phyloP scores from a whole-genome alignment of 1,140 invertebrate species.

The Magallana gigas region DNA sequence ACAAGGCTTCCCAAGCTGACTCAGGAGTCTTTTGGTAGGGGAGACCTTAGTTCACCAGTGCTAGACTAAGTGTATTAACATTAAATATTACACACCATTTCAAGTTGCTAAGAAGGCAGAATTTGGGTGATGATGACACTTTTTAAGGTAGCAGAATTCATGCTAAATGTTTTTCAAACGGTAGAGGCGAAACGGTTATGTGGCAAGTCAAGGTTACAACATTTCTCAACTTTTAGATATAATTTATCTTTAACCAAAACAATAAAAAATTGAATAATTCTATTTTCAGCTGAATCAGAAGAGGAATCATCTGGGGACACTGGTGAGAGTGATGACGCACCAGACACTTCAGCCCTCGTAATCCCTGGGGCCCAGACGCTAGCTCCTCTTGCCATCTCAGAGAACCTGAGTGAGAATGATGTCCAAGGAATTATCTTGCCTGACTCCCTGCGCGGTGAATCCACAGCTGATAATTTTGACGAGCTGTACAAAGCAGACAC shows the following conservation, averaged over 20 bases:
- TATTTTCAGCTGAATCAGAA: slow-evolving; percentile 67
- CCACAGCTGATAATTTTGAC: slow-evolving; percentile 67
- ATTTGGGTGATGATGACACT: too few relatives aligned
- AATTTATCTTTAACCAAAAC: too few relatives aligned
- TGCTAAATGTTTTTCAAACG: too few relatives aligned
- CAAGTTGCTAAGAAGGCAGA: too few relatives aligned
- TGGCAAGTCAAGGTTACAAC: too few relatives aligned
- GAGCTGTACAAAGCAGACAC: slow-evolving; percentile 64
- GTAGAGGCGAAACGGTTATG: too few relatives aligned
- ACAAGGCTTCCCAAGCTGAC: slow-evolving; percentile 38
- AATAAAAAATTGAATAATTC: background rate
- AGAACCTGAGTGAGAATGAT: slow-evolving; percentile 75
- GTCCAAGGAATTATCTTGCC: slow-evolving; percentile 62
- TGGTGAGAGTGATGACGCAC: slow-evolving; percentile 72
- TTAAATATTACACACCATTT: too few relatives aligned
- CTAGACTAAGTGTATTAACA: too few relatives aligned
- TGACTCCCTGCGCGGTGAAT: slow-evolving; percentile 64
- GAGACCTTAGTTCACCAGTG: too few relatives aligned
- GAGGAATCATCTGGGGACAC: slow-evolving; percentile 63
- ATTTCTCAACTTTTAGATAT: too few relatives aligned
- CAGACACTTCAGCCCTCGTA: slow-evolving; percentile 39
- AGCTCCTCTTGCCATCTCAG: slow-evolving; percentile 78
- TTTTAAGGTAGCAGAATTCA: too few relatives aligned
- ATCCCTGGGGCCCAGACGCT: slow-evolving; percentile 69
- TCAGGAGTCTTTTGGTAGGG: background rate